phyloP scores from a whole-genome alignment of 2,797 vertebrate species.

The Gymnoscopelus microlampas region DNA sequence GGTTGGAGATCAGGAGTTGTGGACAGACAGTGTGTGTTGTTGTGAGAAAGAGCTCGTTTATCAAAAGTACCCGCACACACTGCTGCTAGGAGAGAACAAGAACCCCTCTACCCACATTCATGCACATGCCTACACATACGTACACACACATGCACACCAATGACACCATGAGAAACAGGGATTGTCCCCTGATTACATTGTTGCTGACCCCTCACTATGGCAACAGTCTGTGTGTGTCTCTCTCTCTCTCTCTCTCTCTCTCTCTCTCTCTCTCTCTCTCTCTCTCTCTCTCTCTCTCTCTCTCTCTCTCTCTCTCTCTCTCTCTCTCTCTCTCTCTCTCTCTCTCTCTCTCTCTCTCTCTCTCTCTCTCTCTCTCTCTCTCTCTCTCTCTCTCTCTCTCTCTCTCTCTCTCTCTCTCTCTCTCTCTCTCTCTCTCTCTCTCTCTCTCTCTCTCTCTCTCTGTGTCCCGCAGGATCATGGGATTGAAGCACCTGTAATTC shows the following conservation, averaged over 20 bases:
- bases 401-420: too few relatives aligned
- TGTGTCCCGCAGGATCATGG: slow-evolving; percentile 62
- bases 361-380: too few relatives aligned
- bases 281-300: neutral
- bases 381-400: too few relatives aligned
- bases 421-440: too few relatives aligned
- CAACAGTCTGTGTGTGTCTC: slow-evolving; percentile 45
- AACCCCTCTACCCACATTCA: neutral
- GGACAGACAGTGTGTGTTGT: neutral
- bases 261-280: slow-evolving; percentile 2
- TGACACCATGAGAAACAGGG: slow-evolving; percentile 41
- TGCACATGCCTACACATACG: slow-evolving; percentile 1
- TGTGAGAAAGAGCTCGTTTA: neutral
- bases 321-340: too few relatives aligned
- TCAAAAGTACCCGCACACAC: slow-evolving; percentile 21
- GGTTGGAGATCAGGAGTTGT: slow-evolving; percentile 44
- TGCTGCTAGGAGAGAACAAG: neutral
- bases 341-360: too few relatives aligned
- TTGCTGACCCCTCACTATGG: slow-evolving; percentile 69
- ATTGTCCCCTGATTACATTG: slow-evolving; percentile 59
- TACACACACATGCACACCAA: slow-evolving; percentile 10
- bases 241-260: too few relatives aligned
- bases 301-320: too few relatives aligned
- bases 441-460: too few relatives aligned
- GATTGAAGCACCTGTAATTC: slow-evolving; percentile 70